Evolutionary conservation across 2,888 invertebrate species (phyloP), one percentile per base, ranked within the genome.

Genomic region (Pheosia gnoma): DNA sequence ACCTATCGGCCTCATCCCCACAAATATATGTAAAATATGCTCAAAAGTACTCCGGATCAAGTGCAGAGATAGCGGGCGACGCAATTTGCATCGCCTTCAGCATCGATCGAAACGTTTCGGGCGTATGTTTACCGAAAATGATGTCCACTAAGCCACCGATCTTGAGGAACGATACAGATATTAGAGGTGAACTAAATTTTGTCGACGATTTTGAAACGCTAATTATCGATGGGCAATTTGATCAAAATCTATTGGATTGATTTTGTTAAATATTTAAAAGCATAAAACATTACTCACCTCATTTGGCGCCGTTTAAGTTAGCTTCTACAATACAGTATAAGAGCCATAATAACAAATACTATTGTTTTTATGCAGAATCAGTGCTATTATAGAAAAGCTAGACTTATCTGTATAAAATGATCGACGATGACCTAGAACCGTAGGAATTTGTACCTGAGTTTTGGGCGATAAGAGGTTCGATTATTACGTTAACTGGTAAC

Each of bases 1-100:
- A 79, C 79, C 87, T 86, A 88, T 89, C 88, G 79, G 82, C 83
- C 76, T 77, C 86, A 84, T 86, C 87, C 87, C 84, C 82, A 84
- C 85, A 88, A 89, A 89, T 89, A 85, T 90, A 89, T 90, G 87
- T 89, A 90, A 91, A 91, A 90, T 91, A 91, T 90, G 87, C 89
- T 86, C 89, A 88, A 89, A 90, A 88, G 89, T 88, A 88, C 82
- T 86, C 88, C 84, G 90, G 90, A 90, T 91, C 88, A 92, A 90
- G 88, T 90, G 86, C 86, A 85, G 73, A 86, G 89, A 91, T 93
- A 92, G 89, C 84, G 84, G 85, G 85, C 85, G 87, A 89, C 87
- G 89, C 87, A 90, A 92, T 91, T 91, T 91, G 87, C 91, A 90
- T 91, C 81, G 91, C 91, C 87, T 72, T 74, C 77, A 84, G 91